Evolutionary conservation across 2,797 vertebrate species (phyloP).

Genomic region (Lerista edwardsae): DNA sequence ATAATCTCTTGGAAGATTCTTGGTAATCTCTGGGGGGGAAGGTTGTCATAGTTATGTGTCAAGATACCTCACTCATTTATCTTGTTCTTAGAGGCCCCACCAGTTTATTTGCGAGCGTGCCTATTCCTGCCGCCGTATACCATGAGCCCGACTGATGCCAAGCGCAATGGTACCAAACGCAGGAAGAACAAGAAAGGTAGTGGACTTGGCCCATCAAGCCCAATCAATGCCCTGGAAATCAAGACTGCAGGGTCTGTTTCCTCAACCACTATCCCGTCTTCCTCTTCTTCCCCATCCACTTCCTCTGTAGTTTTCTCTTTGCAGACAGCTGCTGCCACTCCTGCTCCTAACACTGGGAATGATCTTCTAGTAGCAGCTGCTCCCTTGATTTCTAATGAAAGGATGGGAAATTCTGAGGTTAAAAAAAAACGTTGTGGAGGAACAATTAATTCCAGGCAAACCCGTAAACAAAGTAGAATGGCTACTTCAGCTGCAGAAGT

Average conservation of each 20-base stretch:
- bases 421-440: conserved; percentile 30
- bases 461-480: conserved; percentile 14
- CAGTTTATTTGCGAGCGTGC: background rate
- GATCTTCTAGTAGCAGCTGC: background rate
- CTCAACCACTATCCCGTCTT: background rate
- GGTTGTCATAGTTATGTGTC: background rate
- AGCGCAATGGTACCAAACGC: conserved; percentile 20
- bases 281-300: conserved; percentile 10
- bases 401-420: background rate
- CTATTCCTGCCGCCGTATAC: background rate
- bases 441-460: conserved; percentile 37
- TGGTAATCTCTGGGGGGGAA: too few species aligned
- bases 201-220: background rate
- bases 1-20: too few species aligned
- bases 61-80: background rate
- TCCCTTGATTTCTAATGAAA: conserved; percentile 3
- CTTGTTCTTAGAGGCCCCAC: background rate
- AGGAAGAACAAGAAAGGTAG: conserved; percentile 10
- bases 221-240: background rate
- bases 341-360: background rate
- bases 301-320: conserved; percentile 3
- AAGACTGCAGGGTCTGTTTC: background rate
- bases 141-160: conserved; percentile 36
- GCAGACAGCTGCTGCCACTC: background rate
- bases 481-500: background rate